A percentile compares a stretch with the other conserved stretches of the same genome.
These are phyloP conservation scores for Drosophila monieri DNA, from an alignment of 2,888 invertebrate genomes.

Conservation along the genomic window DNA sequence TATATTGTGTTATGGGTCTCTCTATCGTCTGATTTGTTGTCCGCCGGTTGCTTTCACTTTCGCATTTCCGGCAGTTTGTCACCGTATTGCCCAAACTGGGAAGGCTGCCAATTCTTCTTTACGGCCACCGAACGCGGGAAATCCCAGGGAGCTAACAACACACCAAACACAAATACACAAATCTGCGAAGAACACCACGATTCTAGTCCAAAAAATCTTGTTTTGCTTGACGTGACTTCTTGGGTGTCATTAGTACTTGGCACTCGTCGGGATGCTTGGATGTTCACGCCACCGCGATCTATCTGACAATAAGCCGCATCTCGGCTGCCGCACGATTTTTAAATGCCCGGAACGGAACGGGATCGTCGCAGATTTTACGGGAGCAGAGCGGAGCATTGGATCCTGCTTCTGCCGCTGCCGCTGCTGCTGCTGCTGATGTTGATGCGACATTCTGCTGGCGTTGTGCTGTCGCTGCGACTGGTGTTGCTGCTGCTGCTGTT, in stretches of 20 bases:
- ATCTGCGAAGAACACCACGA: conserved; percentile 4
- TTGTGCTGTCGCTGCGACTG: conserved; percentile 31
- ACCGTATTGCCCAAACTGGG: conserved; percentile 49
- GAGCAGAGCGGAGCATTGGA: conserved; percentile 48
- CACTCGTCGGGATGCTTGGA: conserved; percentile 42
- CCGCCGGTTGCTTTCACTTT: conserved; percentile 45
- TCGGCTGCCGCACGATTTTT: conserved; percentile 81
- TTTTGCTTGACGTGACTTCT: conserved; percentile 15
- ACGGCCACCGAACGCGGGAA: conserved; percentile 77
- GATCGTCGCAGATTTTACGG: conserved; percentile 18
- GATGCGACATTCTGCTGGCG: conserved; percentile 21
- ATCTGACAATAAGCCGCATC: conserved; percentile 81
- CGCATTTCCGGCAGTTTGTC: conserved; percentile 65
- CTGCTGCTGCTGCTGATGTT: conserved; percentile 19
- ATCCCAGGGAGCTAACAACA: conserved; percentile 73
- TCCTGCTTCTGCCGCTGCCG: conserved; percentile 30
- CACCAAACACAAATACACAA: conserved; percentile 27
- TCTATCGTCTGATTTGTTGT: conserved; percentile 19
- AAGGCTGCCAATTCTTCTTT: conserved; percentile 69
- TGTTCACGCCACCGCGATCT: conserved; percentile 82
- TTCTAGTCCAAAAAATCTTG: conserved; percentile 45
- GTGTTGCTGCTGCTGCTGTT: conserved; percentile 35
- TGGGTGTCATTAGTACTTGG: conserved; percentile 43
- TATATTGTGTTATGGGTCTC: conserved; percentile 10
- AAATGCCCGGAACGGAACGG: conserved; percentile 77